Evolutionary conservation across 2,888 invertebrate genomes (phyloP).

Genomic region (Phengaris alcon): DNA sequence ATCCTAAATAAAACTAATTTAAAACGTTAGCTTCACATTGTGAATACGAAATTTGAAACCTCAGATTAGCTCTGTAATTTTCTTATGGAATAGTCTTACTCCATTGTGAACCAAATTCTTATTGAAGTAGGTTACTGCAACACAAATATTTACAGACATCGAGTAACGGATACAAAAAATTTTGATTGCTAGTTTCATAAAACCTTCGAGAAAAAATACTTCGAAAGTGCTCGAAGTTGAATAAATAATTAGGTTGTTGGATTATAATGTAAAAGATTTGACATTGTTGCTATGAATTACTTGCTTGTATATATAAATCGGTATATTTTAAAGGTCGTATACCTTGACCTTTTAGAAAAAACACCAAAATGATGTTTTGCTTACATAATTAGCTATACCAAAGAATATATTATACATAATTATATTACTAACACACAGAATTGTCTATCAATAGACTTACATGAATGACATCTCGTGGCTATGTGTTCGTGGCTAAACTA

Average conservation of each 20-base stretch:
- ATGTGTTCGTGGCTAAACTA: no score
- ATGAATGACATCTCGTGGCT: no score
- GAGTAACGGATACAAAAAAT: neutral
- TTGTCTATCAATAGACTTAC: no score
- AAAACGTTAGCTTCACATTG: neutral
- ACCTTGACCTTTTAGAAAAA: no score
- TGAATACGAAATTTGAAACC: conserved; percentile 10
- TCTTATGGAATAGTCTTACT: neutral
- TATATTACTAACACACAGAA: no score
- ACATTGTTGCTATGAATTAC: neutral
- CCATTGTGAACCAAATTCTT: conserved; percentile 7
- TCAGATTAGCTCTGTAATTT: neutral
- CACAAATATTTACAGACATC: conserved; percentile 1
- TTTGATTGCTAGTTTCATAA: conserved; percentile 1
- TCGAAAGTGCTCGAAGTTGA: neutral
- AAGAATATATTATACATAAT: no score
- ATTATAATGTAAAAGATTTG: neutral
- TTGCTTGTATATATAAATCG: neutral
- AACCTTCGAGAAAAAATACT: conserved; percentile 1
- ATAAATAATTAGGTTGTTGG: conserved; percentile 2
- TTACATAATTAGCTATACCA: no score
- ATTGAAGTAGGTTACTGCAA: conserved; percentile 12
- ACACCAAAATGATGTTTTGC: no score
- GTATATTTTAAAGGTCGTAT: no score
- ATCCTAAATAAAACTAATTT: conserved; percentile 4